Evolutionary conservation across 2,797 vertebrate species (phyloP).

Genomic region (Pachyuromys duprasi): DNA sequence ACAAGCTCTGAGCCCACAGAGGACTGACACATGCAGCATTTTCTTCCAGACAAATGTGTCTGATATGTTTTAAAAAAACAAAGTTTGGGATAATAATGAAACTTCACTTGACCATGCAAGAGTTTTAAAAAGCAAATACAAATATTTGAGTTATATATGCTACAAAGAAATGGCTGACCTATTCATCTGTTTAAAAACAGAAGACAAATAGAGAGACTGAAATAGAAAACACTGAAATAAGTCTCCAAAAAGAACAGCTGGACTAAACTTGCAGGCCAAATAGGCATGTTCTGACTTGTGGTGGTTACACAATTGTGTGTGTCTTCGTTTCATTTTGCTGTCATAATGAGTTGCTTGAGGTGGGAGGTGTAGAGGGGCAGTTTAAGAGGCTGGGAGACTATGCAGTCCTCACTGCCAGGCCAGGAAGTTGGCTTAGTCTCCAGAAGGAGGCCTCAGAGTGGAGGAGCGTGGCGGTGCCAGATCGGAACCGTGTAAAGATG

Average conservation of each 20-base stretch:
- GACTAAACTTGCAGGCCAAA: no score
- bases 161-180: not conserved
- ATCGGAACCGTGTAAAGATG: not conserved
- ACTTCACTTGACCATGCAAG: not conserved
- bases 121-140: constrained; percentile 15
- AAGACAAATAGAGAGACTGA: not conserved
- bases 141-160: not conserved
- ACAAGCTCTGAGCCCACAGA: not conserved
- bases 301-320: no score
- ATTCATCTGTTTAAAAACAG: not conserved
- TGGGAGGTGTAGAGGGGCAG: not conserved
- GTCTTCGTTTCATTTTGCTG: no score
- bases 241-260: no score
- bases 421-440: no score
- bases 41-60: constrained; percentile 4
- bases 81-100: not conserved
- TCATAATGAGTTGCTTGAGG: not conserved
- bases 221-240: no score
- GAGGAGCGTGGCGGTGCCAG: not conserved
- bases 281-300: no score
- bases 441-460: not conserved
- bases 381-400: not conserved
- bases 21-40: not conserved
- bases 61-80: not conserved
- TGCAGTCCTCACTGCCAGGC: not conserved